phyloP scores from a whole-genome alignment of 2,888 invertebrate species.

The Anthophora plumipes region DNA sequence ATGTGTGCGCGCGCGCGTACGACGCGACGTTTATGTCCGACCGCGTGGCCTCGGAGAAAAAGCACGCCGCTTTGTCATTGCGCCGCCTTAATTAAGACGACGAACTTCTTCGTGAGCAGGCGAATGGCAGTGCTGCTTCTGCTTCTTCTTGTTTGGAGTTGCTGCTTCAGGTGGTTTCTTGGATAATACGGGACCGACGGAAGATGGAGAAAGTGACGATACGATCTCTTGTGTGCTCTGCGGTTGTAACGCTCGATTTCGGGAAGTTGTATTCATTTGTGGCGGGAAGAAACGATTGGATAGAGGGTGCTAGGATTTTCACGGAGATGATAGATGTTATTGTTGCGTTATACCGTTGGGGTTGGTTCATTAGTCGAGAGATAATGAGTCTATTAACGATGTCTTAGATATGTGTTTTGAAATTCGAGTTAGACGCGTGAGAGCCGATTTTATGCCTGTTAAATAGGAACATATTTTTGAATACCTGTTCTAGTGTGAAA shows the following conservation, averaged over 20 bases:
- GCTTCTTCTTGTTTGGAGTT: conserved; percentile 2
- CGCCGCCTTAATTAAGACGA: conserved; percentile 51
- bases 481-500: too few species aligned
- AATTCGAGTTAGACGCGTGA: too few species aligned
- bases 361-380: conserved; percentile 16
- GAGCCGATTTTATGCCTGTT: too few species aligned
- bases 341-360: neutral
- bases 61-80: conserved; percentile 37
- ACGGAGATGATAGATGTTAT: neutral
- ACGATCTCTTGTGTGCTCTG: conserved; percentile 6
- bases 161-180: neutral
- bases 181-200: neutral
- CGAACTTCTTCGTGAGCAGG: conserved; percentile 6
- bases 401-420: neutral
- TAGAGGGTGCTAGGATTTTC: neutral
- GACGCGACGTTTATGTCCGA: conserved; percentile 4
- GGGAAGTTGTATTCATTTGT: neutral
- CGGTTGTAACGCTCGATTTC: neutral
- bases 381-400: conserved; percentile 14
- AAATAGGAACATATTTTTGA: too few species aligned
- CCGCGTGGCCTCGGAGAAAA: neutral
- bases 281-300: neutral
- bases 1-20: too few species aligned
- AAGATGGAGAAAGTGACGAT: conserved; percentile 13
- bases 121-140: too few species aligned